A percentile compares a stretch with the other conserved stretches of the same genome.
Conservation (phyloP, 2,113 vertebrate genomes). For the Actenoides hombroni region DNA sequence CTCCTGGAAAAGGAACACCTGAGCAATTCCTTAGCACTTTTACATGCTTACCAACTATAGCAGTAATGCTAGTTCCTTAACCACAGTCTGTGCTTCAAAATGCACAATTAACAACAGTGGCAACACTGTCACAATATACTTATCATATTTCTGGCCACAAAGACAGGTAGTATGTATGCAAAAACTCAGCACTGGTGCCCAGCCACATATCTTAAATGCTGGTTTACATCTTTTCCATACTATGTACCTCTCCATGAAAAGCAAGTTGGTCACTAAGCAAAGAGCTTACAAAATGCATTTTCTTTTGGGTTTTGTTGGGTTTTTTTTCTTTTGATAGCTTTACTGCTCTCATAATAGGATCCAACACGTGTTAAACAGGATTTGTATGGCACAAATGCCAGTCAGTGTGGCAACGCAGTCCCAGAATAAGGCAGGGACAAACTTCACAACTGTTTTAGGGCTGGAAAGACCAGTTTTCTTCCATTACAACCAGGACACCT, state of each 20-base stretch:
- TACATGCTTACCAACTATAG: background rate
- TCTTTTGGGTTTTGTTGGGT: background rate
- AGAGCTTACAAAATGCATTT: accelerated
- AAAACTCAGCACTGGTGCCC: background rate
- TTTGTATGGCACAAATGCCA: background rate
- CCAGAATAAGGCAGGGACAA: background rate
- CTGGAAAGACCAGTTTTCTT: background rate
- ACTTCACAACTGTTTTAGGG: background rate
- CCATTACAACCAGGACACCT: background rate
- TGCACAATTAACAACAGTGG: background rate
- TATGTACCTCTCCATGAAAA: background rate
- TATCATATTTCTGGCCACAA: background rate
- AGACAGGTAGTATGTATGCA: background rate
- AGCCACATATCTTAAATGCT: background rate
- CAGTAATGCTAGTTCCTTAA: background rate
- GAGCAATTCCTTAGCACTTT: background rate
- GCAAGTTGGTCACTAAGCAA: background rate
- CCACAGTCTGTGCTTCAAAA: background rate
- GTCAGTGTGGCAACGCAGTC: background rate
- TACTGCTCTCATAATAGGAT: background rate
- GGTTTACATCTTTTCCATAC: background rate
- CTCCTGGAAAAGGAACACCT: background rate
- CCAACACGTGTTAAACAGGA: background rate
- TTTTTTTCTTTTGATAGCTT: background rate
- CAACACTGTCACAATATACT: background rate